Conservation (phyloP, 2,797 vertebrate species). For the Agapornis canus region DNA sequence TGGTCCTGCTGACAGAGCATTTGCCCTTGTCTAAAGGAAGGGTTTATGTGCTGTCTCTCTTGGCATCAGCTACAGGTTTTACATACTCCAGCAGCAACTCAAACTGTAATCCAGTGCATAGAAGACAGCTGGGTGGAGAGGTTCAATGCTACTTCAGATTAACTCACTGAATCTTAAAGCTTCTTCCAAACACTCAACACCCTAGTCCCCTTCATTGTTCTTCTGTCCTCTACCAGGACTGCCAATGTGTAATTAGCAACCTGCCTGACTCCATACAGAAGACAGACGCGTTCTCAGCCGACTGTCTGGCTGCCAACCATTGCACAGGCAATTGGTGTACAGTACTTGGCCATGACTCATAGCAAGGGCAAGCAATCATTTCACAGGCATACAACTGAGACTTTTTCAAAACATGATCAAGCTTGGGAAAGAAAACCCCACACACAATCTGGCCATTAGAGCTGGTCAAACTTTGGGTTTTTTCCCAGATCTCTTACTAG, state of each 20-base stretch:
- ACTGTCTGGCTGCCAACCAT: not conserved
- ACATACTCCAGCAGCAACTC: not conserved
- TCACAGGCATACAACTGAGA: not conserved
- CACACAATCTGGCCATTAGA: not conserved
- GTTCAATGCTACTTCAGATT: not conserved
- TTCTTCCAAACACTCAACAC: not conserved
- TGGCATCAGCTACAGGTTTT: not conserved
- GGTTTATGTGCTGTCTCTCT: not conserved
- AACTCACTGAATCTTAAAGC: not conserved
- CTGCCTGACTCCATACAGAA: not conserved
- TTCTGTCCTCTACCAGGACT: not conserved
- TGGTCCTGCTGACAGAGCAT: not conserved
- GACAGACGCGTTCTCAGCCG: not conserved
- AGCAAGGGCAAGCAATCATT: not conserved
- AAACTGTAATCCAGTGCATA: fast-evolving
- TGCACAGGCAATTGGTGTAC: not conserved
- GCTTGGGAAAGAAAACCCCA: not conserved
- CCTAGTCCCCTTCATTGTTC: not conserved
- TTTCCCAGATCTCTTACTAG: not conserved
- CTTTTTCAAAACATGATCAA: not conserved
- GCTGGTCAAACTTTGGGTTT: not conserved
- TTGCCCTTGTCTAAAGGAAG: not conserved
- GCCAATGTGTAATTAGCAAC: not conserved
- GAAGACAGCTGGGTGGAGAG: not conserved
- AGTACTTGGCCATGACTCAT: not conserved